Evolutionary conservation across 1,140 invertebrate species (phyloP), one percentile per base, ranked within the genome.

Genomic region (Daktulosphaira vitifoliae): DNA sequence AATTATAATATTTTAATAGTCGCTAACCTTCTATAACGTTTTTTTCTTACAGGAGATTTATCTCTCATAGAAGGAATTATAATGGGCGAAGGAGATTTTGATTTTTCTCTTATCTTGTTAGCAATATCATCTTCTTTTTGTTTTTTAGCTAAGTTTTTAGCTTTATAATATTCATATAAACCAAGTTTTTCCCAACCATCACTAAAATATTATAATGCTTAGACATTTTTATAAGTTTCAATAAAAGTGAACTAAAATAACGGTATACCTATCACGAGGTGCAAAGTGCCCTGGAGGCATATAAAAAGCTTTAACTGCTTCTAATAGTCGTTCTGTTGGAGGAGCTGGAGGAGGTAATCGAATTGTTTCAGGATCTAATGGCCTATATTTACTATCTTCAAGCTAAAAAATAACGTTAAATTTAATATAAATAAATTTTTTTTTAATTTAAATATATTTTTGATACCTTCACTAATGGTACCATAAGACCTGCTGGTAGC

Each of bases 171-270:
- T 78, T 98, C 95, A 76, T 96, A 97, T 20, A 98, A 78, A 66
- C 92, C 93, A 71, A 97, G 78, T 76, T 96, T 94, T 74, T 98
- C 95, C 95, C 95, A 98, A 42, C 96, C 95, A 74, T 98, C 94
- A 78, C 90, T 94, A 51, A 67, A 38, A 64, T 64, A 67, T 16
- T 67, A 56, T 37, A 65, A 51, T 38, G n/a, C n/a, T n/a, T n/a
- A n/a, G n/a, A n/a, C n/a, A 66, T 38, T 22, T 37, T 48, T 16
- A 25, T 42, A 6, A 39, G 9, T 8, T 23, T 48, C 9, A 25
- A 65, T 53, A 39, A 18, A 15, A 22, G 23, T 23, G 3, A 16
- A 18, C 52, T 11, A 44, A 13, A 54, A 39, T 38, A 56, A 67
- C 65, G 65, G 73, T 78, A 79, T 77, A 94, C 90, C 89, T 91